Evolutionary conservation across 1,140 invertebrate genomes (phyloP).

Genomic region (Caligus rogercresseyi): DNA sequence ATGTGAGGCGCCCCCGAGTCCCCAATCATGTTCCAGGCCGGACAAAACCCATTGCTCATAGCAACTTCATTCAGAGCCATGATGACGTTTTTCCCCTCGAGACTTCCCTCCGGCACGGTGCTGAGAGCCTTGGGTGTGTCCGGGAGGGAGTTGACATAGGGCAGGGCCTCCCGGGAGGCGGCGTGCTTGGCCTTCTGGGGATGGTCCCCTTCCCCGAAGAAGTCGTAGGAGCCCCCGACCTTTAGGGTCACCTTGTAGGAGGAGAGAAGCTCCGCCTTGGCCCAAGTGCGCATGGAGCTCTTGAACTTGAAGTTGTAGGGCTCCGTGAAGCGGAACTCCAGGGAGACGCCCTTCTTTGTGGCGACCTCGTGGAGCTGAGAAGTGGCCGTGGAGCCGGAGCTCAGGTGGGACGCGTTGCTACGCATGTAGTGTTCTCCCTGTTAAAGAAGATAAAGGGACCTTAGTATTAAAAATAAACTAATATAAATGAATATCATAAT

Average conservation of each 20-base stretch:
- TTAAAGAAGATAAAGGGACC: no score
- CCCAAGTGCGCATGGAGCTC: conserved; percentile 7
- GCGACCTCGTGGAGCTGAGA: conserved; percentile 12
- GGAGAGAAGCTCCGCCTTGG: conserved; percentile 1
- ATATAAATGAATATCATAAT: no score
- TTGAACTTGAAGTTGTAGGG: conserved; percentile 16
- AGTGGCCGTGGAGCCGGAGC: conserved; percentile 2
- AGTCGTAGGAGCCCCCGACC: conserved; percentile 10
- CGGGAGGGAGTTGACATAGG: conserved; percentile 1
- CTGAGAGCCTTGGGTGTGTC: not conserved
- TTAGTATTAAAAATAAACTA: not conserved
- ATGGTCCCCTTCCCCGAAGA: conserved; percentile 16
- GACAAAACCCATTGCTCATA: not conserved
- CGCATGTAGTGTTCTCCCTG: no score
- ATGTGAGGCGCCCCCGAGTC: not conserved
- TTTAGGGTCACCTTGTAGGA: conserved; percentile 10
- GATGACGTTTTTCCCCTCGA: conserved; percentile 12
- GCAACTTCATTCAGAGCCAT: conserved; percentile 8
- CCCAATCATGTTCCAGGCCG: not conserved
- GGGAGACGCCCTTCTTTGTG: conserved; percentile 2
- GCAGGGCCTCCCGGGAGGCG: conserved; percentile 3
- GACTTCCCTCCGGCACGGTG: not conserved
- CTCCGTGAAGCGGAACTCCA: conserved; percentile 13
- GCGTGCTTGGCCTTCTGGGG: conserved; percentile 18
- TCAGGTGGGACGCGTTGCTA: no score